Evolutionary conservation across 2,797 vertebrate species (phyloP).

Genomic region (Bovichtus variegatus): DNA sequence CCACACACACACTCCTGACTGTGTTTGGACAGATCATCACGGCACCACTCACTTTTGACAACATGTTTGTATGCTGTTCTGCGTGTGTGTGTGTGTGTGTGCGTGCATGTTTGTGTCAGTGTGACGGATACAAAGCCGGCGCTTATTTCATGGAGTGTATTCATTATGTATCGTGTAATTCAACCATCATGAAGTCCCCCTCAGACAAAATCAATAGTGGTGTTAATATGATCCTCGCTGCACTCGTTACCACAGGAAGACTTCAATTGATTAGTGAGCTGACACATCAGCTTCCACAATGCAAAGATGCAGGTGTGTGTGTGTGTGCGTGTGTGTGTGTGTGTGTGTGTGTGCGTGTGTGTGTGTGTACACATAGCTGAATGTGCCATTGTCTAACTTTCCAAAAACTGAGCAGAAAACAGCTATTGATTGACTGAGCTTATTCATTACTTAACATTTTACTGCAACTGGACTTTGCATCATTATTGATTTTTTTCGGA

Average conservation of each 20-base stretch:
- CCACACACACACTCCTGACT: slow-evolving; percentile 69
- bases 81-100: slow-evolving; percentile 1
- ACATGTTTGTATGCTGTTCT: slow-evolving; percentile 41
- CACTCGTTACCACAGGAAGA: slow-evolving; percentile 74
- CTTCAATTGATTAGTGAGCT: slow-evolving; percentile 76
- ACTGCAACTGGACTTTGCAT: slow-evolving; percentile 8
- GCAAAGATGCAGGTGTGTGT: slow-evolving; percentile 15
- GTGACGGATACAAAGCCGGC: slow-evolving; percentile 53
- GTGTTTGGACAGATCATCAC: slow-evolving; percentile 80
- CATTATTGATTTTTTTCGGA: not conserved
- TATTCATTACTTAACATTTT: slow-evolving; percentile 25
- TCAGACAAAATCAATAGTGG: slow-evolving; percentile 78
- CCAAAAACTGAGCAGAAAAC: slow-evolving; percentile 4
- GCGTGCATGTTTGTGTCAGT: slow-evolving; percentile 6
- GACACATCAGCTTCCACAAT: slow-evolving; percentile 63
- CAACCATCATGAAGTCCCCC: slow-evolving; percentile 65
- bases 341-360: not conserved
- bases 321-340: slow-evolving; percentile 17
- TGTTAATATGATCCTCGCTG: slow-evolving; percentile 78
- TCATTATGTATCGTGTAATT: slow-evolving; percentile 77
- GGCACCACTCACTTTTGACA: slow-evolving; percentile 68
- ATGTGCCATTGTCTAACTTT: slow-evolving; percentile 42
- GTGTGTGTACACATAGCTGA: not conserved
- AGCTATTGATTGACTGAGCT: slow-evolving; percentile 4
- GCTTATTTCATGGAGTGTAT: slow-evolving; percentile 64